Percentiles rank a stretch among this genome's conserved stretches.
Evolutionary conservation across 92 coral and sea anemone species (phyloP).

Genomic region (Epizoanthus ramosus): DNA sequence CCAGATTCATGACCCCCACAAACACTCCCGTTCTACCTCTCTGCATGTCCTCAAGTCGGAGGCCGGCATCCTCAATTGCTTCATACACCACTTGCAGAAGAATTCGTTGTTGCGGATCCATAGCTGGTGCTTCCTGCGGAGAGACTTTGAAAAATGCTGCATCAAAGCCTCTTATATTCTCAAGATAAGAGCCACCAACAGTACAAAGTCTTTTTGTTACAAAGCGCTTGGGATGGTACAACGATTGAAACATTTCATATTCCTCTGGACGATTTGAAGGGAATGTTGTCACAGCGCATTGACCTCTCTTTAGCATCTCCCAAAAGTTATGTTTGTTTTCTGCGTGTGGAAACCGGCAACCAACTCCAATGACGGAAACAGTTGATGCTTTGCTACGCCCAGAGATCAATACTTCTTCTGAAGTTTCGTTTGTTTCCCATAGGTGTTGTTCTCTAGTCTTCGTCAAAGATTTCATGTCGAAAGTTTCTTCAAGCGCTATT

Average conservation of each 20-base stretch:
- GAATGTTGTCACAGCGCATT: constrained; percentile 51
- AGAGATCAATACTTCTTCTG: background rate
- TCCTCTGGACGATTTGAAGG: constrained; percentile 73
- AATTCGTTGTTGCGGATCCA: constrained; percentile 88
- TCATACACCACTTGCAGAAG: constrained; percentile 79
- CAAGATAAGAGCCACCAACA: constrained; percentile 72
- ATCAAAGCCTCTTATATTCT: constrained; percentile 73
- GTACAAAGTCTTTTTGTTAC: constrained; percentile 68
- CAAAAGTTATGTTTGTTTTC: constrained; percentile 59
- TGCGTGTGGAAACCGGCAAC: constrained; percentile 81
- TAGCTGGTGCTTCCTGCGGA: constrained; percentile 72
- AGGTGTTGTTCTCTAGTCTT: background rate
- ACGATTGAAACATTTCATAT: constrained; percentile 41
- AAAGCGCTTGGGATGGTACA: constrained; percentile 71
- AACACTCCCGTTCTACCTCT: constrained; percentile 76
- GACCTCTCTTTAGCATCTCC: constrained; percentile 71
- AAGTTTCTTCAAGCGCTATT: constrained; percentile 33
- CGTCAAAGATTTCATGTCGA: constrained; percentile 21
- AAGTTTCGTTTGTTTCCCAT: background rate
- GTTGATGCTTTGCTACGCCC: background rate
- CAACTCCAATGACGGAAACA: constrained; percentile 74
- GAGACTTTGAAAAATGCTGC: constrained; percentile 77
- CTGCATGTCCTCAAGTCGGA: constrained; percentile 77
- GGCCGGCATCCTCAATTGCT: constrained; percentile 86
- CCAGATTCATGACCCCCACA: constrained; percentile 81